These are phyloP conservation scores for Pteria penguin DNA, from an alignment of 2,888 invertebrate species.

Conservation along the genomic window DNA sequence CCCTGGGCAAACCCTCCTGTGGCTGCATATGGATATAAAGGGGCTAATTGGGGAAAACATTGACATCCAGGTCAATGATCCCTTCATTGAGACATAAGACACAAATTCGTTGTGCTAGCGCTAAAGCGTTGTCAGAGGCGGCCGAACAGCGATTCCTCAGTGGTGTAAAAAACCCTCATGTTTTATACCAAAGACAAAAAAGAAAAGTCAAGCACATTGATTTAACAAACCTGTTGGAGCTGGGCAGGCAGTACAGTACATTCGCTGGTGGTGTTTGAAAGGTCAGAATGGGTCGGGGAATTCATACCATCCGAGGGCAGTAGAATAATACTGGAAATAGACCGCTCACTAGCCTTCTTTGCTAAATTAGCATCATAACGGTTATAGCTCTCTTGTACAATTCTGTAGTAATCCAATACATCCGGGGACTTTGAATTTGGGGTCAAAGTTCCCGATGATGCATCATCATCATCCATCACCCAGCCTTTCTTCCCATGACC, in stretches of 20 bases:
- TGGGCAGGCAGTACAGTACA: constrained; percentile 50
- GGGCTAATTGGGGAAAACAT: too few relatives aligned
- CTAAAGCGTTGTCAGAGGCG: too few relatives aligned
- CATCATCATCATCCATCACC: constrained; percentile 52
- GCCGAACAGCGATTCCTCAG: too few relatives aligned
- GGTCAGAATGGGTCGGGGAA: constrained; percentile 59
- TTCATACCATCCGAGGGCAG: constrained; percentile 55
- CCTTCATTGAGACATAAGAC: too few relatives aligned
- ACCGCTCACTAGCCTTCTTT: constrained; percentile 72
- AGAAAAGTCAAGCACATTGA: constrained; percentile 46
- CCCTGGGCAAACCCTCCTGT: too few relatives aligned
- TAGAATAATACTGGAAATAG: constrained; percentile 71
- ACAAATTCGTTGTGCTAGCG: too few relatives aligned
- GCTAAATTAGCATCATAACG: constrained; percentile 60
- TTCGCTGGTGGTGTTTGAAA: constrained; percentile 49
- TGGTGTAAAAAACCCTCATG: too few relatives aligned
- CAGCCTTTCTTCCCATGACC: constrained; percentile 51
- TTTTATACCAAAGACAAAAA: neutral
- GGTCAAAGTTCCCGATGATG: constrained; percentile 23
- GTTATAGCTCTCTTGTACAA: constrained; percentile 56
- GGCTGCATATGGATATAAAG: too few relatives aligned
- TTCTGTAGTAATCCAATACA: constrained; percentile 54
- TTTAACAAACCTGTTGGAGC: constrained; percentile 63
- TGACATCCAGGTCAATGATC: too few relatives aligned
- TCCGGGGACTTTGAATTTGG: constrained; percentile 44